Conservation (phyloP, 1,140 invertebrate genomes). For the Palaemon carinicauda region DNA sequence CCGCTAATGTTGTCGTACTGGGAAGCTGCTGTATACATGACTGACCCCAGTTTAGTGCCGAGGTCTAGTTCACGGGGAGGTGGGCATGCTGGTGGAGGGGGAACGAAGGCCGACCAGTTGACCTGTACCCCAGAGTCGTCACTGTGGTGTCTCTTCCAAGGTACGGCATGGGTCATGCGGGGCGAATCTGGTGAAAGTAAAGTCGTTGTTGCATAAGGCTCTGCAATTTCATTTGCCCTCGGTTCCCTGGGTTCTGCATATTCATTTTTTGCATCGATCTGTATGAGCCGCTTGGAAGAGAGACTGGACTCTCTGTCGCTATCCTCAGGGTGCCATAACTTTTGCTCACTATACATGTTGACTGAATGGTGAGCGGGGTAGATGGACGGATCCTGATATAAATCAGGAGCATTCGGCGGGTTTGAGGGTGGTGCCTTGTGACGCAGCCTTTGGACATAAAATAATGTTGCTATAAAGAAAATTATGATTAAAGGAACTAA, state of each 20-base stretch:
- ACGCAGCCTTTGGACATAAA: conserved; percentile 40
- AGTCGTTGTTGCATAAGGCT: conserved; percentile 54
- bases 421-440: conserved; percentile 33
- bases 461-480: conserved; percentile 36
- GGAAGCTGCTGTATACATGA: conserved; percentile 13
- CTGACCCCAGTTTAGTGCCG: conserved; percentile 6
- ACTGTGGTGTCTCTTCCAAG: conserved; percentile 24
- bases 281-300: conserved; percentile 45
- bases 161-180: conserved; percentile 1
- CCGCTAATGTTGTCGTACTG: conserved; percentile 33
- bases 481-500: conserved; percentile 48
- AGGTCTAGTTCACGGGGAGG: conserved; percentile 45
- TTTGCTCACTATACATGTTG: conserved; percentile 58
- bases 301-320: conserved; percentile 48
- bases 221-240: conserved; percentile 24
- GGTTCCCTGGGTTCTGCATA: conserved; percentile 53
- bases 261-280: conserved; percentile 45
- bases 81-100: conserved; percentile 54
- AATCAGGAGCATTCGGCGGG: conserved; percentile 16
- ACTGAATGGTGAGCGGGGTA: conserved; percentile 48
- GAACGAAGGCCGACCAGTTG: conserved; percentile 51
- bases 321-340: conserved; percentile 49
- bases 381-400: conserved; percentile 50
- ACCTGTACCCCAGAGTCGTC: conserved; percentile 43
- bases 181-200: conserved; percentile 50